Percentiles rank a stretch among this genome's conserved stretches.
phyloP scores from a whole-genome alignment of 2,797 vertebrate genomes.

The Spizella passerina region DNA sequence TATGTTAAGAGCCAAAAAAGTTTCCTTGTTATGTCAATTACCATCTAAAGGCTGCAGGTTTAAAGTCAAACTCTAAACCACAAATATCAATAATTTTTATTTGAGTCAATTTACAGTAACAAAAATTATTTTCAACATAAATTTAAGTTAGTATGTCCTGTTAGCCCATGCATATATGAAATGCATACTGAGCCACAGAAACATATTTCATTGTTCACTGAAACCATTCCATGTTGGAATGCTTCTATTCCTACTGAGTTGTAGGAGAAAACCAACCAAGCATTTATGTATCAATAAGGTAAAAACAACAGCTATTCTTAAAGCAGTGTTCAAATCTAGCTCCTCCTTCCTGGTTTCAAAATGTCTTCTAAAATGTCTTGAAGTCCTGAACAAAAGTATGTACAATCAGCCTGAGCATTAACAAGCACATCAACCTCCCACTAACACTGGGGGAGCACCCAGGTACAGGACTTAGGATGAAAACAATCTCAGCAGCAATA shows the following conservation, averaged over 20 bases:
- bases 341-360: background rate
- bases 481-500: background rate
- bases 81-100: background rate
- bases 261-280: background rate
- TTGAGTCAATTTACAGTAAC: background rate
- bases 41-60: background rate
- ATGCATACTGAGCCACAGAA: background rate
- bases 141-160: background rate
- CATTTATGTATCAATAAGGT: background rate
- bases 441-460: background rate
- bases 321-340: background rate
- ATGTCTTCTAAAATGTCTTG: background rate
- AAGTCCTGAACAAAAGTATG: background rate
- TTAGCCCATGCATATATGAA: fast-evolving
- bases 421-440: background rate
- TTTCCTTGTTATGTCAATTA: background rate
- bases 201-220: background rate
- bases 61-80: background rate
- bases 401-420: background rate
- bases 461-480: fast-evolving
- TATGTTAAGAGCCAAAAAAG: background rate
- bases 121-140: background rate
- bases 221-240: background rate
- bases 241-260: background rate
- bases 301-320: background rate